These are phyloP conservation scores for Chrysaora quinquecirrha DNA, from an alignment of 30 jellyfish, hydroid and myxozoan genomes.

Conservation along the genomic window DNA sequence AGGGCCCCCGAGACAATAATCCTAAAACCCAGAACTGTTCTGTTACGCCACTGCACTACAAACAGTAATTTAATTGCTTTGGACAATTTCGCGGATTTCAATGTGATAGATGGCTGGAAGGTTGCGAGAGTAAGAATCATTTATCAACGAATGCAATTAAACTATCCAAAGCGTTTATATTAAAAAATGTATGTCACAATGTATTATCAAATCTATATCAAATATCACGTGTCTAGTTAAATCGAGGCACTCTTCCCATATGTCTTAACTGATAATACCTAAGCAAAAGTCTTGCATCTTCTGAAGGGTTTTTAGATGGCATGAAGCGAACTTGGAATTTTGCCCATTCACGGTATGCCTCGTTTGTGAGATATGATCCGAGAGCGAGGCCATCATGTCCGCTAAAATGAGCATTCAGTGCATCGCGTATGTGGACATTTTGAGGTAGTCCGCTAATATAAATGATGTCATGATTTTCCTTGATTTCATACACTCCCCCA, in stretches of 20 bases:
- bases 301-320: conserved; percentile 84
- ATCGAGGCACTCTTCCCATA: conserved; percentile 85
- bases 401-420: conserved; percentile 96
- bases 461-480: conserved; percentile 65
- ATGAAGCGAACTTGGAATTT: conserved; percentile 77
- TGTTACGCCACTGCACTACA: too few relatives aligned
- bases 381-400: conserved; percentile 93
- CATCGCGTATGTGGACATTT: conserved; percentile 92
- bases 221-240: too few relatives aligned
- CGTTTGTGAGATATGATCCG: conserved; percentile 75
- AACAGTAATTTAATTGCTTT: too few relatives aligned
- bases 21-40: too few relatives aligned
- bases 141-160: too few relatives aligned
- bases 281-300: conserved; percentile 87
- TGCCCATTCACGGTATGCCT: conserved; percentile 60
- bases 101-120: too few relatives aligned
- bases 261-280: conserved; percentile 82
- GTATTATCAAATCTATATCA: too few relatives aligned
- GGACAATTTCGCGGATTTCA: too few relatives aligned
- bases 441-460: conserved; percentile 98
- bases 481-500: conserved; percentile 97
- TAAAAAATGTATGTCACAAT: too few relatives aligned
- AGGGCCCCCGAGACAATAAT: too few relatives aligned
- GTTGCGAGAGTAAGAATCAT: too few relatives aligned
- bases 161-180: too few relatives aligned